Percentiles rank a stretch among this genome's conserved stretches.
These are phyloP conservation scores for Parasteatoda lunata DNA, from an alignment of 2,888 invertebrate genomes.

Conservation along the genomic window DNA sequence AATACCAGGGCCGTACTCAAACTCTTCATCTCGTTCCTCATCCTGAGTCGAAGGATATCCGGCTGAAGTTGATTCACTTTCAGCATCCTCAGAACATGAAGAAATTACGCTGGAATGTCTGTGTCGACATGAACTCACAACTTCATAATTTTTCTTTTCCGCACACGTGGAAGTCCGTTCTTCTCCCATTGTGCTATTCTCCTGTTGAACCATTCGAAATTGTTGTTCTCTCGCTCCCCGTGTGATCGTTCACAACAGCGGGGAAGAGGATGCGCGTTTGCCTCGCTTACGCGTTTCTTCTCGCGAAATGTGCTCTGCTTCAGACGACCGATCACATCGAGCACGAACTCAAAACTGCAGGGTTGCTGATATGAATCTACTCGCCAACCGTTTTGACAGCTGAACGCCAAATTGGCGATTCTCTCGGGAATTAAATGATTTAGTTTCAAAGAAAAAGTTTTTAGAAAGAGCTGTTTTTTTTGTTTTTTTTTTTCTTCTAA, in stretches of 20 bases:
- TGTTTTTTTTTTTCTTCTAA: neutral
- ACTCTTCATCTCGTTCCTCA: conserved; percentile 82
- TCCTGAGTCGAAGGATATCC: conserved; percentile 56
- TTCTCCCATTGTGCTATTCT: conserved; percentile 42
- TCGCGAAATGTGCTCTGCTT: conserved; percentile 43
- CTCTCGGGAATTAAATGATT: neutral
- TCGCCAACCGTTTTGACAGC: conserved; percentile 21
- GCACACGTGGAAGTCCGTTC: conserved; percentile 44
- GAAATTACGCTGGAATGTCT: conserved; percentile 58
- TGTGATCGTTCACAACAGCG: conserved; percentile 16
- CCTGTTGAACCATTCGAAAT: neutral
- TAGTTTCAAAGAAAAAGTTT: neutral
- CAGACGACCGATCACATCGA: conserved; percentile 64
- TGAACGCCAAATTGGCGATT: conserved; percentile 36
- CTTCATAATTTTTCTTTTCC: conserved; percentile 38
- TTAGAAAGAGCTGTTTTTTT: neutral
- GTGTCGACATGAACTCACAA: conserved; percentile 37
- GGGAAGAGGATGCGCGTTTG: conserved; percentile 15
- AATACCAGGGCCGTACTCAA: conserved; percentile 93
- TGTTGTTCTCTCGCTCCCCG: conserved; percentile 15
- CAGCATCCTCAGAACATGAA: conserved; percentile 62
- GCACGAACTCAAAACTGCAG: conserved; percentile 56
- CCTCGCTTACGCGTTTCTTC: conserved; percentile 34
- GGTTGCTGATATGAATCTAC: conserved; percentile 31
- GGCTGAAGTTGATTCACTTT: conserved; percentile 48